These are phyloP conservation scores for Porphyrio hochstetteri DNA, from an alignment of 2,113 vertebrate species.

Conservation along the genomic window DNA sequence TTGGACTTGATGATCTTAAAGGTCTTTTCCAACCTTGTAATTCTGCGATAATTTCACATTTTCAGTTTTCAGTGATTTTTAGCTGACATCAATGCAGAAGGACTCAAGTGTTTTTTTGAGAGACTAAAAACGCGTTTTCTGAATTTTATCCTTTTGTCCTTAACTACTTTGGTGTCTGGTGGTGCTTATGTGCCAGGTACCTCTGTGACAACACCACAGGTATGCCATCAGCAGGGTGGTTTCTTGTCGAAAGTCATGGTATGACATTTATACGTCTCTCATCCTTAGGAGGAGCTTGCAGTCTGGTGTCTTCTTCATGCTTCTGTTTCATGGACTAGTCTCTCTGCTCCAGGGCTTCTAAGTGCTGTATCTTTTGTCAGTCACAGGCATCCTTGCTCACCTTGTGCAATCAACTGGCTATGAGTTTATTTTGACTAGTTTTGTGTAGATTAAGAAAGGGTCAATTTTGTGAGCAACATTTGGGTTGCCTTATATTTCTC, in stretches of 20 bases:
- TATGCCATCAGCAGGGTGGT: neutral
- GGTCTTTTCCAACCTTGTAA: too few relatives aligned
- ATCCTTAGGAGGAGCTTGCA: neutral
- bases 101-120: fast-evolving
- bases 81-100: neutral
- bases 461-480: neutral
- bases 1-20: too few relatives aligned
- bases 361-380: neutral
- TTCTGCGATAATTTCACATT: neutral
- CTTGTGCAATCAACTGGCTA: neutral
- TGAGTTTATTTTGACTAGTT: neutral
- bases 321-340: neutral
- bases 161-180: neutral
- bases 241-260: neutral
- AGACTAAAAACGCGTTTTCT: neutral
- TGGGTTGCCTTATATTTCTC: neutral
- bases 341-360: neutral
- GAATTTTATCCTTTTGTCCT: neutral
- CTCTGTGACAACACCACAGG: neutral
- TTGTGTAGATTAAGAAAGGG: neutral
- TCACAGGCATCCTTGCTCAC: neutral
- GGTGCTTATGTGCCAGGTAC: neutral
- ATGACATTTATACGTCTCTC: neutral
- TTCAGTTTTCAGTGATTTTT: neutral
- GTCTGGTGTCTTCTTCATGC: neutral